Conservation (phyloP, 2,888 invertebrate species). For the Desoria tigrina region DNA sequence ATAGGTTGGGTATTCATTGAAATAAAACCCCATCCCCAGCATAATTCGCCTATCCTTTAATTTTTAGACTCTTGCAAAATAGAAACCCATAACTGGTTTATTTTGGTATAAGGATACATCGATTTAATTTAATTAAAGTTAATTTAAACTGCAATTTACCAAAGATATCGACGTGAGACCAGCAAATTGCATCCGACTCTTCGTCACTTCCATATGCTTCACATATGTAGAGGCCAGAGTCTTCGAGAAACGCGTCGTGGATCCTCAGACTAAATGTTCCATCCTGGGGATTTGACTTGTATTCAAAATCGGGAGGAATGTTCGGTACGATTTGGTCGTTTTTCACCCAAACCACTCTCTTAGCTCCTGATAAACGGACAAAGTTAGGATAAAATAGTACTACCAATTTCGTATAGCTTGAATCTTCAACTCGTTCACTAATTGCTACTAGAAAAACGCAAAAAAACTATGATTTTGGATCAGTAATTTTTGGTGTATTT, state of each 20-base stretch:
- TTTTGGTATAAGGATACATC: constrained; percentile 1
- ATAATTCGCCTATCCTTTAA: too few relatives aligned
- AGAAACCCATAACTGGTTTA: background rate
- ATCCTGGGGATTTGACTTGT: constrained; percentile 62
- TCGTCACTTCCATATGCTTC: constrained; percentile 64
- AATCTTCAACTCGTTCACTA: too few relatives aligned
- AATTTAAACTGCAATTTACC: constrained; percentile 58
- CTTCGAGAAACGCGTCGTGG: constrained; percentile 65
- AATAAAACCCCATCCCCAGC: too few relatives aligned
- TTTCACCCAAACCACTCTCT: constrained; percentile 66
- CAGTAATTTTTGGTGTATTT: background rate
- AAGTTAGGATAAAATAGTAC: too few relatives aligned
- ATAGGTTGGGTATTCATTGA: too few relatives aligned
- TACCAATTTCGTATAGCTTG: too few relatives aligned
- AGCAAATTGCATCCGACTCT: constrained; percentile 34
- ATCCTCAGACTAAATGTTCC: constrained; percentile 63
- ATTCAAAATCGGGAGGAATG: constrained; percentile 56
- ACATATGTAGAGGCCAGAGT: constrained; percentile 69
- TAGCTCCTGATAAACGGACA: constrained; percentile 39
- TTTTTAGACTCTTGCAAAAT: too few relatives aligned
- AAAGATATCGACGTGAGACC: constrained; percentile 56
- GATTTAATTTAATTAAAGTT: background rate
- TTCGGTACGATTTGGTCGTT: constrained; percentile 66
- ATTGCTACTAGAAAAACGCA: too few relatives aligned
- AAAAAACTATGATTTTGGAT: background rate